These are phyloP conservation scores for Drosophila nannoptera DNA, from an alignment of 1,140 invertebrate genomes.

Conservation along the genomic window DNA sequence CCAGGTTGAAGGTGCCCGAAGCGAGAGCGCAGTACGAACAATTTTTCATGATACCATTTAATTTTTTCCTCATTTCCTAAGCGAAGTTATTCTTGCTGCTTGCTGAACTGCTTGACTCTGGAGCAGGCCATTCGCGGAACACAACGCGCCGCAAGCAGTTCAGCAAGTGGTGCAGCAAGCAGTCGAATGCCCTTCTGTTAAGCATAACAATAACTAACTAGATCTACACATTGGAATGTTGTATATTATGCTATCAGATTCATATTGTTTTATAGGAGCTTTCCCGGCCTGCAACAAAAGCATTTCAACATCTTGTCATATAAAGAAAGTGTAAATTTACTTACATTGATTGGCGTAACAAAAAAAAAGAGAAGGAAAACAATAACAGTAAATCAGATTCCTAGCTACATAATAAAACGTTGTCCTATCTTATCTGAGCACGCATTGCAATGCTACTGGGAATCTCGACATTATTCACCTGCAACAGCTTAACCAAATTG, in stretches of 20 bases:
- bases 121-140: background rate
- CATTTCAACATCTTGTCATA: background rate
- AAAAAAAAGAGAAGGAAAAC: background rate
- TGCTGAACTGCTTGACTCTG: too few species aligned
- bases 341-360: background rate
- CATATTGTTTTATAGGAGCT: background rate
- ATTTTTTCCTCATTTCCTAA: too few species aligned
- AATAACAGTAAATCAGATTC: slow-evolving; percentile 7
- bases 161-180: background rate
- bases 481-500: slow-evolving; percentile 67
- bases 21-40: too few species aligned
- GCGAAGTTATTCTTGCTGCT: too few species aligned
- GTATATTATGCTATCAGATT: too few species aligned
- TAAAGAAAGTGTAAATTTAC: slow-evolving; percentile 28
- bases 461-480: slow-evolving; percentile 68
- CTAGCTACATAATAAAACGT: background rate
- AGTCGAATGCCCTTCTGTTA: background rate
- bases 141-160: background rate
- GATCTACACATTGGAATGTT: too few species aligned
- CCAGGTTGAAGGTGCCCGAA: too few species aligned
- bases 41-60: too few species aligned
- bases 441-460: slow-evolving; percentile 68
- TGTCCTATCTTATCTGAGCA: slow-evolving; percentile 66
- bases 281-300: too few species aligned
- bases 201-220: too few species aligned